phyloP scores from a whole-genome alignment of 1,140 invertebrate species.

The Xylocopa sonorina region DNA sequence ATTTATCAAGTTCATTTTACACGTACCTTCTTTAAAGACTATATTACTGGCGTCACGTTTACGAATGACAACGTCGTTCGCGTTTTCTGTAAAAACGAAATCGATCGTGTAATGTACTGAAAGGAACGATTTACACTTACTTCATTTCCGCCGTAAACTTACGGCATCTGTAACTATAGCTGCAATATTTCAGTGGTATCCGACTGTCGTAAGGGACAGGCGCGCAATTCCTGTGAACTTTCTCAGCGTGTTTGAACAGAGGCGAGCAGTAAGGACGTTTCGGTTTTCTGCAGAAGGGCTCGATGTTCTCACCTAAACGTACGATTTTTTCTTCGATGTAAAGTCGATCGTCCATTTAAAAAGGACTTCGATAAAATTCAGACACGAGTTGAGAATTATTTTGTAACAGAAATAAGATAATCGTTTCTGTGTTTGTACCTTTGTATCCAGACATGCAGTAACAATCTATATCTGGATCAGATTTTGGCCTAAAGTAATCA shows the following conservation, averaged over 20 bases:
- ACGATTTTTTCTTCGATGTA: background rate
- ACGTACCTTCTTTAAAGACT: slow-evolving; percentile 31
- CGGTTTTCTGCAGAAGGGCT: slow-evolving; percentile 65
- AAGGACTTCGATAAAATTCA: too few species aligned
- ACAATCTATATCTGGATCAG: slow-evolving; percentile 45
- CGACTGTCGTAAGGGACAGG: slow-evolving; percentile 64
- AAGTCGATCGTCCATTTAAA: too few species aligned
- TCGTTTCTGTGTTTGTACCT: slow-evolving; percentile 54
- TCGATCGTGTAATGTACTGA: background rate
- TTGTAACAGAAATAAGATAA: too few species aligned
- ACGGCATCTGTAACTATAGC: slow-evolving; percentile 67
- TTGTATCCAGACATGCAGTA: slow-evolving; percentile 60
- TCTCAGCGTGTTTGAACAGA: slow-evolving; percentile 30
- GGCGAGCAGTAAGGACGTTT: slow-evolving; percentile 51
- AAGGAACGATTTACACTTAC: background rate
- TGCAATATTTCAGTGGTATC: slow-evolving; percentile 59
- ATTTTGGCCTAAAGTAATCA: slow-evolving; percentile 55
- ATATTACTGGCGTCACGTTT: slow-evolving; percentile 17
- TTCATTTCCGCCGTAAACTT: slow-evolving; percentile 53
- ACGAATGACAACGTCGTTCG: slow-evolving; percentile 54
- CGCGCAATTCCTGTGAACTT: slow-evolving; percentile 62
- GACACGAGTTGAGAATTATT: too few species aligned
- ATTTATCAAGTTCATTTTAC: background rate
- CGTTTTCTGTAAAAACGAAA: slow-evolving; percentile 54
- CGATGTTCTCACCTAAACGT: slow-evolving; percentile 68